Conservation (phyloP, 1,140 invertebrate species). For the Cepaea nemoralis region DNA sequence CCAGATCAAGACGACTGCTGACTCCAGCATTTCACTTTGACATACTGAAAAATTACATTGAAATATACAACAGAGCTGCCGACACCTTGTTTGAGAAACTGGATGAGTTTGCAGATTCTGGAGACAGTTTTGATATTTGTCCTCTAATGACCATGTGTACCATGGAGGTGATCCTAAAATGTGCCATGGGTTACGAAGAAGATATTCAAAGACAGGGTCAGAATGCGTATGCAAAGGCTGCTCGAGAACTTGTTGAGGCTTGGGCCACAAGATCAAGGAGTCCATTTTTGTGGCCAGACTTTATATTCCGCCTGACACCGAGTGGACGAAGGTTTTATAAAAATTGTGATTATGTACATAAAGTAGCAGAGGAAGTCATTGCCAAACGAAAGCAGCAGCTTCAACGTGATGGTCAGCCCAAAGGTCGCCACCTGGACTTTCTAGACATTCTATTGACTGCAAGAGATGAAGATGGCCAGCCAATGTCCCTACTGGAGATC, state of each 20-base stretch:
- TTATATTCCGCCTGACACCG: conserved; percentile 46
- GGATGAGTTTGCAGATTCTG: conserved; percentile 30
- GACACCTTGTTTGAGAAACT: conserved; percentile 47
- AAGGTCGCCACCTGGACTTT: conserved; percentile 45
- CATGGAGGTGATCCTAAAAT: conserved; percentile 56
- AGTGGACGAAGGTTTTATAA: conserved; percentile 48
- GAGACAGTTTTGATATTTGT: conserved; percentile 48
- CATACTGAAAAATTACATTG: conserved; percentile 86
- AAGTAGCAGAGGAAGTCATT: conserved; percentile 53
- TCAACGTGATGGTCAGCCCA: conserved; percentile 40
- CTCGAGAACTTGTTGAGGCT: neutral
- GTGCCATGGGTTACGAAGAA: conserved; percentile 54
- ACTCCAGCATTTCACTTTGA: conserved; percentile 91
- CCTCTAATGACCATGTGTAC: conserved; percentile 48
- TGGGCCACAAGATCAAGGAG: conserved; percentile 17
- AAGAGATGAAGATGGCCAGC: conserved; percentile 45
- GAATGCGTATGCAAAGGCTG: conserved; percentile 15
- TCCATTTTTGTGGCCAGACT: conserved; percentile 46
- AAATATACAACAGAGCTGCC: conserved; percentile 79
- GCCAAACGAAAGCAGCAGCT: conserved; percentile 43
- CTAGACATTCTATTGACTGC: conserved; percentile 49
- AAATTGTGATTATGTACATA: conserved; percentile 49
- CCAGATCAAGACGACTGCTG: conserved; percentile 83
- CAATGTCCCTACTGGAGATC: conserved; percentile 47
- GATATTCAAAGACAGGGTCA: conserved; percentile 45